Evolutionary conservation across 2,797 vertebrate species (phyloP), one percentile per base, ranked within the genome.

Genomic region (Hybognathus amarus): DNA sequence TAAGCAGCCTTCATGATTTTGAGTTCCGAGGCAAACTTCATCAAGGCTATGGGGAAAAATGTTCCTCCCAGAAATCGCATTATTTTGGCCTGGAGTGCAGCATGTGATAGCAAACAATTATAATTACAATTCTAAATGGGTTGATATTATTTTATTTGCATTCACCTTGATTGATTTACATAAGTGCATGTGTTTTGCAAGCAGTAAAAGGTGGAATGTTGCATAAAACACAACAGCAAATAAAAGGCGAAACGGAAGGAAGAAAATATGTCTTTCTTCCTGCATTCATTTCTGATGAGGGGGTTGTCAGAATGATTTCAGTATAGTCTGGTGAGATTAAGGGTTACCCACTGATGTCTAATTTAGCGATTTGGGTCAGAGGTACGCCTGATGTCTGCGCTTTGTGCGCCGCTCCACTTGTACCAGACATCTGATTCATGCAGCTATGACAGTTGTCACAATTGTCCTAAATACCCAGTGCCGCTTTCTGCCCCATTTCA

Each of bases 321-420:
- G 69, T 82, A 81, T 90, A 89, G 88, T 89, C 89, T 89, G 91
- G 75, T 85, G 90, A 90, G 87, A 81, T 87, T 90, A 84, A 89
- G 77, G 89, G 89, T 89, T 75, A 85, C 61, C 86, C 88, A 89
- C 84, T 89, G 84, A 89, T 36, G 13, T 86, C 84, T 92, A 90
- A 92, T 89, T 89, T 8, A 90, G 87, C 85, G 74, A 91, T 87
- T 85, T 84, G 66, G 86, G 59, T 89, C 86, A 90, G 74, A 64
- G 89, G 86, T n/a, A 90, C 79, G 85, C 86, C 83, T 85, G 61
- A 84, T 89, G 56, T 81, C 85, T 85, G 91, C 85, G 89, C 76
- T 87, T 83, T 86, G 85, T 86, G 77, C 15, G 63, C 52, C 6
- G 68, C 80, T 20, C 47, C 52, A 63, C 79, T 40, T 5, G 20